A percentile compares a stretch with the other conserved stretches of the same genome.
Evolutionary conservation across 1,140 invertebrate genomes (phyloP).

Genomic region (Chionoecetes opilio): DNA sequence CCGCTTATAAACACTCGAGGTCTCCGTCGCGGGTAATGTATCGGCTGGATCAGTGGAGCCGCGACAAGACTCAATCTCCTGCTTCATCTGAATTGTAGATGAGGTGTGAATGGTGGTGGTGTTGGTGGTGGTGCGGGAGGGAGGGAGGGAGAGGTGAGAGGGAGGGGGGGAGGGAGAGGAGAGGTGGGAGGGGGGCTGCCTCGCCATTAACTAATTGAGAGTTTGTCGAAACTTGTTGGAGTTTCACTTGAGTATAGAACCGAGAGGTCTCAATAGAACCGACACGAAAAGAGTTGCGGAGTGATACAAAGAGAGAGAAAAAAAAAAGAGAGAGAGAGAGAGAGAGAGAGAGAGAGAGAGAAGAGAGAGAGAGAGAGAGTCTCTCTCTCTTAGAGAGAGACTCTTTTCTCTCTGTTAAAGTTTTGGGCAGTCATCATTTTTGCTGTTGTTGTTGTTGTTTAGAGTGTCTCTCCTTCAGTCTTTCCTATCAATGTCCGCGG

Average conservation of each 20-base stretch:
- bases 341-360: not conserved
- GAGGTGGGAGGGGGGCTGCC: not conserved
- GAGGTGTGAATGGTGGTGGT: not conserved
- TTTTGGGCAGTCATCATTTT: too few species aligned
- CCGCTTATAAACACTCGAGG: conserved; percentile 28
- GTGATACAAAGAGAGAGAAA: not conserved
- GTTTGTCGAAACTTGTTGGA: conserved; percentile 4
- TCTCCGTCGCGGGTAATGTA: conserved; percentile 17
- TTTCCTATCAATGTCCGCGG: too few species aligned
- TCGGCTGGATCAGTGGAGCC: not conserved
- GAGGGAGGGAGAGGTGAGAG: not conserved
- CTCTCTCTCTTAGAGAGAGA: too few species aligned
- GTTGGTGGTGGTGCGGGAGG: not conserved
- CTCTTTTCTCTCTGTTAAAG: too few species aligned
- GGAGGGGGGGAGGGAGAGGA: not conserved
- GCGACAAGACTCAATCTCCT: conserved; percentile 17
- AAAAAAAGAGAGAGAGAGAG: not conserved
- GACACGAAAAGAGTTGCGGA: conserved; percentile 1
- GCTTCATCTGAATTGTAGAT: conserved; percentile 29
- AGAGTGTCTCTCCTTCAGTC: too few species aligned
- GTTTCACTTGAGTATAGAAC: not conserved
- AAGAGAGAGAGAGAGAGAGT: too few species aligned
- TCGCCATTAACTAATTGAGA: conserved; percentile 20
- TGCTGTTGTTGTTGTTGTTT: too few species aligned
- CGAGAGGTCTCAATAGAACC: not conserved